Evolutionary conservation across 1,140 invertebrate genomes (phyloP).

Genomic region (Scylla paramamosain): DNA sequence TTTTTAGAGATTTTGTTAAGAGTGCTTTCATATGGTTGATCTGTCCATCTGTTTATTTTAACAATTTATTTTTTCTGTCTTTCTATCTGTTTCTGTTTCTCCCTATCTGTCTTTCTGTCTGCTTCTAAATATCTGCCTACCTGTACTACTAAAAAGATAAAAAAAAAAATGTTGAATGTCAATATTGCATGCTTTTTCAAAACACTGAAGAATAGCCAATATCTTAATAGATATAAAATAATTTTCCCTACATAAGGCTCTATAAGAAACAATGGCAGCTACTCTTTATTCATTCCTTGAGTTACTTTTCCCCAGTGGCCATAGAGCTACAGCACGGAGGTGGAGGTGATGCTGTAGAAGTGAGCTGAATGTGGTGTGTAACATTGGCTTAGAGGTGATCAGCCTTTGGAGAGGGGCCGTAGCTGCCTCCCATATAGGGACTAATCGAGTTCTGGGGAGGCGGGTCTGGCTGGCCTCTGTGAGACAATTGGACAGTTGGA

Average conservation of each 20-base stretch:
- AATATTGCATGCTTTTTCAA: too few relatives aligned
- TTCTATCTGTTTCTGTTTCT: too few relatives aligned
- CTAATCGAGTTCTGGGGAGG: conserved; percentile 68
- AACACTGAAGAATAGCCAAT: too few relatives aligned
- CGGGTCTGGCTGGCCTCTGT: conserved; percentile 49
- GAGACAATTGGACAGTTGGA: conserved; percentile 71
- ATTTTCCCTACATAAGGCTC: too few relatives aligned
- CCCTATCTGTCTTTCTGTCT: too few relatives aligned
- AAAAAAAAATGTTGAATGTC: too few relatives aligned
- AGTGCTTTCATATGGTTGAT: background rate
- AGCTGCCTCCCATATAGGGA: conserved; percentile 70
- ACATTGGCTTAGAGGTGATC: conserved; percentile 57
- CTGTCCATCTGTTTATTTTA: background rate
- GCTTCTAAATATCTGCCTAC: too few relatives aligned
- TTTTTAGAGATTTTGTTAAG: background rate
- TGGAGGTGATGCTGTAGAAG: background rate
- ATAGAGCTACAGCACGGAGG: background rate
- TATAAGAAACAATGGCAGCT: background rate
- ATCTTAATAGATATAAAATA: too few relatives aligned
- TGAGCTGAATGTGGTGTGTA: conserved; percentile 30
- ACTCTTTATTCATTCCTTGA: background rate
- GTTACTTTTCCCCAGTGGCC: background rate
- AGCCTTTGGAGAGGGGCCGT: conserved; percentile 65
- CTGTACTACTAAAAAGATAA: too few relatives aligned
- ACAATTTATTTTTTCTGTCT: too few relatives aligned